phyloP scores from a whole-genome alignment of 35 echinoderm and acorn worm genomes.

The Ophioderma brevispina region DNA sequence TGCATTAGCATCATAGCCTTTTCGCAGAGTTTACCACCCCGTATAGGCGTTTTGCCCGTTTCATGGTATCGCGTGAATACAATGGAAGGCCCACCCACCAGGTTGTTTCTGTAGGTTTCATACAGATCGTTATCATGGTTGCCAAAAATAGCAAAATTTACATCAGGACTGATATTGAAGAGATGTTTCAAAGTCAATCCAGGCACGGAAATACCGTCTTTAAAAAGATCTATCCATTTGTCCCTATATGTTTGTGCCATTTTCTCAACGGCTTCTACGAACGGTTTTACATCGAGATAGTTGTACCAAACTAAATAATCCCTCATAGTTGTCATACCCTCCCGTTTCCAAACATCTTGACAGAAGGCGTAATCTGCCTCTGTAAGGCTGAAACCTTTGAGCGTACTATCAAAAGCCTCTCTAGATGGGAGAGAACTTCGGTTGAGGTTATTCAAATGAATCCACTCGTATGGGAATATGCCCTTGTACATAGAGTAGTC shows the following conservation, averaged over 20 bases:
- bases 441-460: slow-evolving; percentile 33
- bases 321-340: slow-evolving; percentile 26
- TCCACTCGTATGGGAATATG: slow-evolving; percentile 22
- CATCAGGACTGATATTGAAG: slow-evolving; percentile 25
- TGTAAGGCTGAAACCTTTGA: slow-evolving; percentile 1
- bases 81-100: slow-evolving; percentile 28
- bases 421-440: slow-evolving; percentile 4
- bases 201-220: slow-evolving; percentile 49
- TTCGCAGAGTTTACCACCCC: slow-evolving; percentile 11
- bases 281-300: slow-evolving; percentile 44
- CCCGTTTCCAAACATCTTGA: slow-evolving; percentile 28
- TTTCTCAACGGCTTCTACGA: slow-evolving; percentile 52
- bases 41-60: background rate
- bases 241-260: slow-evolving; percentile 34
- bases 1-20: slow-evolving; percentile 10
- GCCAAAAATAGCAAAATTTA: background rate
- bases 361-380: slow-evolving; percentile 20
- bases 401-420: slow-evolving; percentile 6
- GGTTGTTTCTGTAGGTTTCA: slow-evolving; percentile 6
- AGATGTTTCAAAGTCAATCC: slow-evolving; percentile 42
- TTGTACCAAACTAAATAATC: slow-evolving; percentile 68
- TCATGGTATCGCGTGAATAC: slow-evolving; percentile 9
- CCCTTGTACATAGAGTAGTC: slow-evolving; percentile 19
- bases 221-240: slow-evolving; percentile 51
- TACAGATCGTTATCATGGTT: slow-evolving; percentile 1